A percentile compares a stretch with the other conserved stretches of the same genome.
These are phyloP conservation scores for Yponomeuta malinellus DNA, from an alignment of 2,888 invertebrate species.

Conservation along the genomic window DNA sequence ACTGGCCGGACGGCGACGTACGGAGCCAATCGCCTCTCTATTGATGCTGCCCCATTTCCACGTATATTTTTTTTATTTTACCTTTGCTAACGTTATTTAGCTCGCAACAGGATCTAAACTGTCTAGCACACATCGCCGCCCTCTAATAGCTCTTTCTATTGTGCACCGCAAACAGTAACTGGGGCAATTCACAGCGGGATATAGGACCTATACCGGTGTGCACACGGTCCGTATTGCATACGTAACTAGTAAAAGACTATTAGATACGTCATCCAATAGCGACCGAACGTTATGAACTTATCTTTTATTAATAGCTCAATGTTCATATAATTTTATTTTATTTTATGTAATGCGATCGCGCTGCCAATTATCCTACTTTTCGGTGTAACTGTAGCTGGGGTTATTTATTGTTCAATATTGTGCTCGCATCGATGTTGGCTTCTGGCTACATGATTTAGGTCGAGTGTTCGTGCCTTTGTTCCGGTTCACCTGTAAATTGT, in stretches of 20 bases:
- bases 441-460: slow-evolving; percentile 39
- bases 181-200: slow-evolving; percentile 38
- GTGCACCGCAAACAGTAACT: slow-evolving; percentile 50
- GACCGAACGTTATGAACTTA: not conserved
- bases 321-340: not conserved
- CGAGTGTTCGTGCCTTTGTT: slow-evolving; percentile 53
- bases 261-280: not conserved
- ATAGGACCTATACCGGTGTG: slow-evolving; percentile 23
- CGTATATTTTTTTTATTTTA: slow-evolving; percentile 48
- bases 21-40: not conserved
- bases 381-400: not conserved
- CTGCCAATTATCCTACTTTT: not conserved
- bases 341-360: not conserved
- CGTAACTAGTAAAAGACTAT: not conserved
- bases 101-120: slow-evolving; percentile 56
- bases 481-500: slow-evolving; percentile 45
- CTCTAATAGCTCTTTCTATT: slow-evolving; percentile 59
- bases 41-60: slow-evolving; percentile 23
- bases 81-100: slow-evolving; percentile 36
- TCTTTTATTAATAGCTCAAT: not conserved
- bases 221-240: not conserved
- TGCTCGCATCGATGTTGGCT: not conserved
- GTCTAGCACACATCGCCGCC: slow-evolving; percentile 61
- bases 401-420: slow-evolving; percentile 1
- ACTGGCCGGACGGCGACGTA: slow-evolving; percentile 5